Percentiles rank a stretch among this genome's conserved stretches.
Conservation (phyloP, 2,888 invertebrate species). For the Philonicus albiceps region DNA sequence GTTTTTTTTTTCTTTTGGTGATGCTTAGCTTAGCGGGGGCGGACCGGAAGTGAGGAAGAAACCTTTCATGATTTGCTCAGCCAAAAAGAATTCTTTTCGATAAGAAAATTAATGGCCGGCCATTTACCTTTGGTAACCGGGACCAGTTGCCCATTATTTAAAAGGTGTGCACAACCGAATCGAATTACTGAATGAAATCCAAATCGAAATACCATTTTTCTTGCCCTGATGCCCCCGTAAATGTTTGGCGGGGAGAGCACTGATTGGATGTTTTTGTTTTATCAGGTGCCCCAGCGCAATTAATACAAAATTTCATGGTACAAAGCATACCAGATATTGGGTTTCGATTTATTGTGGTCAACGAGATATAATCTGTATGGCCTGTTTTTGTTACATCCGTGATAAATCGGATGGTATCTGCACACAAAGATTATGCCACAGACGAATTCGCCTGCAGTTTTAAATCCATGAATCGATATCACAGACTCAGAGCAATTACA, state of each 20-base stretch:
- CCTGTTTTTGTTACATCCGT: neutral
- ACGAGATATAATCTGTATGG: neutral
- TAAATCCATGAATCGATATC: neutral
- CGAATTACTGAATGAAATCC: constrained; percentile 26
- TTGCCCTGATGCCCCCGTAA: neutral
- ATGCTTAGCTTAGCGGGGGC: neutral
- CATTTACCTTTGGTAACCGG: constrained; percentile 37
- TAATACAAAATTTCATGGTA: constrained; percentile 26
- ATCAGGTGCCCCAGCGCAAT: constrained; percentile 1
- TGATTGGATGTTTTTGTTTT: constrained; percentile 19
- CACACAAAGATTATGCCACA: neutral
- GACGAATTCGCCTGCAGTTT: neutral
- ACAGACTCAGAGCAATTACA: neutral
- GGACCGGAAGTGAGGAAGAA: neutral
- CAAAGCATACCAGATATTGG: neutral
- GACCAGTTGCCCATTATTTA: neutral
- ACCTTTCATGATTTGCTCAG: neutral
- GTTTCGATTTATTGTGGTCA: neutral
- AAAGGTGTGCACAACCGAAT: constrained; percentile 5
- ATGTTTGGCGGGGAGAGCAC: neutral
- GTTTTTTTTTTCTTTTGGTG: neutral
- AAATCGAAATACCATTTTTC: constrained; percentile 11
- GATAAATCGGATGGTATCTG: neutral
- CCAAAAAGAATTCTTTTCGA: constrained; percentile 41
- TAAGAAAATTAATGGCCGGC: constrained; percentile 46